phyloP scores from a whole-genome alignment of 37 sponge, comb jelly and placozoan species.

The Cladorhizidae sp. region DNA sequence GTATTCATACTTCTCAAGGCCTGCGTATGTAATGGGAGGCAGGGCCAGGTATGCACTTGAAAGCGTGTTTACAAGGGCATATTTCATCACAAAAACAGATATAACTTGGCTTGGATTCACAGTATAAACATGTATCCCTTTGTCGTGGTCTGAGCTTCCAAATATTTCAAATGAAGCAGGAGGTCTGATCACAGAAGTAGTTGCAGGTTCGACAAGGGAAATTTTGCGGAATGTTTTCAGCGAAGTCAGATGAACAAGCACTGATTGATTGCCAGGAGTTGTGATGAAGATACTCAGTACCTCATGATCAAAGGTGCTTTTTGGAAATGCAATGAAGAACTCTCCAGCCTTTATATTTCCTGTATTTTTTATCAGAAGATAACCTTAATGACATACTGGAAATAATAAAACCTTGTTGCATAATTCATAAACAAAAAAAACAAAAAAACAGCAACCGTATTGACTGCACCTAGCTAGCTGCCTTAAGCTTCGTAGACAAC shows the following conservation, averaged over 20 bases:
- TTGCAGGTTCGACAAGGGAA: background rate
- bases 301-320: background rate
- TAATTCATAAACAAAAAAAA: too few relatives aligned
- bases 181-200: background rate
- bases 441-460: too few relatives aligned
- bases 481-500: too few relatives aligned
- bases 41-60: constrained; percentile 29
- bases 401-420: too few relatives aligned
- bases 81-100: constrained; percentile 3
- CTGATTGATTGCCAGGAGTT: background rate
- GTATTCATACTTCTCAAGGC: constrained; percentile 27
- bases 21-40: constrained; percentile 7
- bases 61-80: background rate
- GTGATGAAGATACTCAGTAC: constrained; percentile 7
- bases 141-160: background rate
- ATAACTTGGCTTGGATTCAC: background rate
- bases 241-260: background rate
- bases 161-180: constrained; percentile 10
- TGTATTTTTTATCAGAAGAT: too few relatives aligned
- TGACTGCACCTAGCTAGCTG: too few relatives aligned
- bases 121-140: constrained; percentile 6
- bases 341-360: constrained; percentile 4
- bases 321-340: constrained; percentile 24
- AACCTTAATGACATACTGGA: too few relatives aligned
- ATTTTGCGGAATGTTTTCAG: background rate